phyloP scores from a whole-genome alignment of 2,888 invertebrate species.

The Byasa hedistus region DNA sequence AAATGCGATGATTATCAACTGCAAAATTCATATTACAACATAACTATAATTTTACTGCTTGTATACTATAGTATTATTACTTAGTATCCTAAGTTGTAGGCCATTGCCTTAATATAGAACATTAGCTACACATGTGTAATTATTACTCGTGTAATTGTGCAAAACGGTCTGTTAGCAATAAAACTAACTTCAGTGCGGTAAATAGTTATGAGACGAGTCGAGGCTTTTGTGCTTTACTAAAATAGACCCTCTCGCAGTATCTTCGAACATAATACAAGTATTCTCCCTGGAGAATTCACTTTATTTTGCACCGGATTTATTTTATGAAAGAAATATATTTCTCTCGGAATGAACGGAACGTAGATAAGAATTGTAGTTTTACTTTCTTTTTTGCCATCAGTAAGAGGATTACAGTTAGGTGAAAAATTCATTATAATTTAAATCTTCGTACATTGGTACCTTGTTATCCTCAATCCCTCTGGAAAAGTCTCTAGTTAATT shows the following conservation, averaged over 20 bases:
- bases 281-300: constrained; percentile 4
- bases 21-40: no score
- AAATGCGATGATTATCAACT: no score
- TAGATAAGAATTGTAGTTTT: neutral
- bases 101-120: neutral
- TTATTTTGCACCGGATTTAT: constrained; percentile 2
- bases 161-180: constrained; percentile 3
- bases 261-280: neutral
- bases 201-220: constrained; percentile 5
- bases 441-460: no score
- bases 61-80: no score
- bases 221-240: constrained; percentile 6
- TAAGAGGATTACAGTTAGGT: neutral
- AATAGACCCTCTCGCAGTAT: neutral
- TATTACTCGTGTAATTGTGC: constrained; percentile 10
- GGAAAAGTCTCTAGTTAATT: no score
- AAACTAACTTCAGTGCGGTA: constrained; percentile 4
- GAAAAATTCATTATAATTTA: no score
- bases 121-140: constrained; percentile 1
- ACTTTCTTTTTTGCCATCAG: neutral
- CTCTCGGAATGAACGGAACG: neutral
- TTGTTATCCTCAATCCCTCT: no score
- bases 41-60: no score
- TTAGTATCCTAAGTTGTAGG: neutral
- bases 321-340: constrained; percentile 1